A percentile compares a stretch with the other conserved stretches of the same genome.
Evolutionary conservation across 2,888 invertebrate genomes (phyloP).

Genomic region (Stratiomys singularior): DNA sequence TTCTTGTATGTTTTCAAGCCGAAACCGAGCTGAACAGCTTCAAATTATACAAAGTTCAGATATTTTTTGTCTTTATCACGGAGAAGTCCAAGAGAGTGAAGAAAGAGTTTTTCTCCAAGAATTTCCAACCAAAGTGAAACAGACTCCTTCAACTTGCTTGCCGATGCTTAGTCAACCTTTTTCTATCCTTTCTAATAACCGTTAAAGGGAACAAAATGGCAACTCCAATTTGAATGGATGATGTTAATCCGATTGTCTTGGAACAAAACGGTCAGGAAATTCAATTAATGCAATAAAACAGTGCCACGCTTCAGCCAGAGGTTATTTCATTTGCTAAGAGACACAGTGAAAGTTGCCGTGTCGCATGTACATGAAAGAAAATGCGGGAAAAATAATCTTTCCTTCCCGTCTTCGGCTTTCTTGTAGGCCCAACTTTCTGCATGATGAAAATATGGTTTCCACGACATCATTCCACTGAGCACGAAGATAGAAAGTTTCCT

Average conservation of each 20-base stretch:
- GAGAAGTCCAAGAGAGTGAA: no score
- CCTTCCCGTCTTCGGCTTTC: neutral
- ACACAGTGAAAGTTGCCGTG: neutral
- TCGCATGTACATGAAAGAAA: neutral
- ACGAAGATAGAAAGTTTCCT: neutral
- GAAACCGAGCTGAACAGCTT: no score
- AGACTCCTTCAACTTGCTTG: no score
- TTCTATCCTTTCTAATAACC: no score
- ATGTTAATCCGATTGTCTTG: slow-evolving; percentile 4
- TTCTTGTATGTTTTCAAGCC: no score
- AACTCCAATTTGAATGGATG: neutral
- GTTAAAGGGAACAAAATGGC: no score
- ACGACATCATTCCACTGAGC: neutral
- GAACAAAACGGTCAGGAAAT: neutral
- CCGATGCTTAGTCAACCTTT: no score
- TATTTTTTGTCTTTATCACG: no score
- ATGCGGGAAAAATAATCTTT: neutral
- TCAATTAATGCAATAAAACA: slow-evolving; percentile 24
- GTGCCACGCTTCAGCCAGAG: neutral
- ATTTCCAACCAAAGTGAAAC: no score
- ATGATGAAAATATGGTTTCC: slow-evolving; percentile 1
- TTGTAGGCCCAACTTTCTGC: neutral
- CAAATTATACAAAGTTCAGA: no score
- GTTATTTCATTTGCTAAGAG: neutral
- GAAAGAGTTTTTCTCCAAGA: no score